Evolutionary conservation across 1,140 invertebrate species (phyloP), one percentile per base, ranked within the genome.

Genomic region (Lethrus apterus): DNA sequence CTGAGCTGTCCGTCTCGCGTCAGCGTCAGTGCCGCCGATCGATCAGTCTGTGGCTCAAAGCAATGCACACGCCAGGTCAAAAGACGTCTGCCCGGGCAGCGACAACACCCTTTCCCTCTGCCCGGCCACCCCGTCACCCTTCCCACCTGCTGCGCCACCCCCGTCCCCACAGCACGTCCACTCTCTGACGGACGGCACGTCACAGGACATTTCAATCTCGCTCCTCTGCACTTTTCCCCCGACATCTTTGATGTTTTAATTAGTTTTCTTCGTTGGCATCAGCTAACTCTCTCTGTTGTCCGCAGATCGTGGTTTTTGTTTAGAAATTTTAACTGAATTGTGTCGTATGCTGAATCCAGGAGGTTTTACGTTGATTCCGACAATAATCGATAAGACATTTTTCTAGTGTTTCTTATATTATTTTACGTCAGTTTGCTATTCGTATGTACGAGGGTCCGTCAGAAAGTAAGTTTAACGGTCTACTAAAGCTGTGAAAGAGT

Each of bases 1-100:
- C 50, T 52, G 58, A 64, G 62, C 63, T 65, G 64, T 64, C 64
- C 62, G 60, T 65, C 63, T 63, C 62, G 54, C 62, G 64, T 64
- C 65, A 65, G 60, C 60, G 62, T 62, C 63, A 63, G 55, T 47
- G 50, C 61, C 56, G 56, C 58, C 62, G 64, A 68, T 66, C 66
- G 63, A 64, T 65, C 66, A 65, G 63, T 66, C 60, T 60, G 55
- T 61, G 59, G 61, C 61, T 64, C 62, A 63, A 64, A 63, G 60
- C 62, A 62, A 63, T 63, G 62, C 62, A 62, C n/a, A n/a, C 58
- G 58, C 55, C 60, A 64, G 64, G 63, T 66, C 64, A 65, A 65
- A 68, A 66, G 65, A 68, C 63, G 63, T 65, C 63, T 65, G 63
- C 64, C 64, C 63, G 63, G 64, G 65, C 60, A 60, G 50, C 59